Evolutionary conservation across 2,797 vertebrate genomes (phyloP).

Genomic region (Ctenopoma kingsleyae): DNA sequence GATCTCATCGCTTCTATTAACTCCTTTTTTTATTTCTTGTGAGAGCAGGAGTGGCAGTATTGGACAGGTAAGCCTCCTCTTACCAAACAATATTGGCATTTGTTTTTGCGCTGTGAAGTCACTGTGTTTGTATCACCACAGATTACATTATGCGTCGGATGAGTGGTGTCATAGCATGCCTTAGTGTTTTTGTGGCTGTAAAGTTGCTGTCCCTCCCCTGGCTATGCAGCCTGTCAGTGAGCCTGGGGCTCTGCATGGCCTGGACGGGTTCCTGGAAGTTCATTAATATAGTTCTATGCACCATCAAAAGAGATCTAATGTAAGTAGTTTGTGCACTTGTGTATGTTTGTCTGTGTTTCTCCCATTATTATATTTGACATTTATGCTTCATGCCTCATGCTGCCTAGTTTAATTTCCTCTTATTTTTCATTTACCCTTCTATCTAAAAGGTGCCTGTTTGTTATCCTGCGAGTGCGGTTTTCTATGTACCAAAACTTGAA

Average conservation of each 20-base stretch:
- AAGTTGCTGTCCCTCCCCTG: constrained; percentile 78
- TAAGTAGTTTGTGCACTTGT: constrained; percentile 66
- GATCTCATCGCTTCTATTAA: background rate
- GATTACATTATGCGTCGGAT: constrained; percentile 52
- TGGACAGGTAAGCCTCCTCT: constrained; percentile 34
- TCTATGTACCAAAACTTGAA: constrained; percentile 76
- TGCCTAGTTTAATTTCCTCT: background rate
- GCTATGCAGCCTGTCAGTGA: constrained; percentile 81
- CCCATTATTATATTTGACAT: background rate
- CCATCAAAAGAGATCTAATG: constrained; percentile 87
- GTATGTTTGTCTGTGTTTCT: constrained; percentile 49
- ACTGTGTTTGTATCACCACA: constrained; percentile 37
- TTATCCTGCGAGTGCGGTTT: constrained; percentile 84
- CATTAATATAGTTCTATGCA: constrained; percentile 81
- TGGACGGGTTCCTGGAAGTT: constrained; percentile 83
- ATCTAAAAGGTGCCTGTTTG: constrained; percentile 82
- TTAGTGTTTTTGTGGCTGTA: constrained; percentile 77
- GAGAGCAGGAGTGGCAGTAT: background rate
- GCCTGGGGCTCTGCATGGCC: constrained; percentile 80
- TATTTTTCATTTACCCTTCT: background rate
- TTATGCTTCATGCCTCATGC: background rate
- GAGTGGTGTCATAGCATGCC: constrained; percentile 33
- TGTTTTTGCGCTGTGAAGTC: background rate
- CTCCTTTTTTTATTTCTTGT: background rate
- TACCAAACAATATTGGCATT: background rate